Evolutionary conservation across 2,888 invertebrate genomes (phyloP).

Genomic region (Spodoptera littoralis): DNA sequence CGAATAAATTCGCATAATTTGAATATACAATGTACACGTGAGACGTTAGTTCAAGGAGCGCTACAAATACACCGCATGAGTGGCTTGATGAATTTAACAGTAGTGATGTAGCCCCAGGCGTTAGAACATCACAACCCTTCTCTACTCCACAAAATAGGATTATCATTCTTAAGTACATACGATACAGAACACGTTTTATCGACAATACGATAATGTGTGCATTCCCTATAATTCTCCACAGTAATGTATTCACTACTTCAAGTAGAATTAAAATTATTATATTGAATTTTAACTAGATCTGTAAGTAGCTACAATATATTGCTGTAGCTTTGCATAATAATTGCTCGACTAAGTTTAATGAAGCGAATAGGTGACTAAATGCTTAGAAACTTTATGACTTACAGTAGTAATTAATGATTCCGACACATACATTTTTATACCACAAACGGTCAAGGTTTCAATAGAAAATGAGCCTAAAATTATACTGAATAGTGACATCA

Average conservation of each 20-base stretch:
- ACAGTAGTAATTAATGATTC: too few species aligned
- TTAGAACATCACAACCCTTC: conserved; percentile 61
- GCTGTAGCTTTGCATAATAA: too few species aligned
- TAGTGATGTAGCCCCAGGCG: conserved; percentile 67
- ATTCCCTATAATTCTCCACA: conserved; percentile 34
- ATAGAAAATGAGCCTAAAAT: neutral
- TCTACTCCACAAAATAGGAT: conserved; percentile 68
- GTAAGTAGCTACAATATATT: neutral
- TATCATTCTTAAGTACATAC: conserved; percentile 59
- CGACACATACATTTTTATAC: too few species aligned
- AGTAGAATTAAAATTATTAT: conserved; percentile 13
- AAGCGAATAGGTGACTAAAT: neutral
- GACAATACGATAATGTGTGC: conserved; percentile 32
- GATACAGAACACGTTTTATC: conserved; percentile 44
- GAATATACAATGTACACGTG: neutral
- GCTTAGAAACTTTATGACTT: too few species aligned
- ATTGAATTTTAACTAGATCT: conserved; percentile 11
- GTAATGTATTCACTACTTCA: conserved; percentile 39
- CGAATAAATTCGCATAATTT: too few species aligned
- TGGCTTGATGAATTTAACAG: conserved; percentile 68
- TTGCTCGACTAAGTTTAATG: too few species aligned
- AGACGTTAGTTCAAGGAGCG: conserved; percentile 35
- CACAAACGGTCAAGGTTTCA: neutral
- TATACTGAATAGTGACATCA: conserved; percentile 2
- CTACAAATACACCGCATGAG: conserved; percentile 64